Percentiles rank a stretch among this genome's conserved stretches.
These are phyloP conservation scores for Crenichthys baileyi DNA, from an alignment of 2,797 vertebrate species.

Conservation along the genomic window DNA sequence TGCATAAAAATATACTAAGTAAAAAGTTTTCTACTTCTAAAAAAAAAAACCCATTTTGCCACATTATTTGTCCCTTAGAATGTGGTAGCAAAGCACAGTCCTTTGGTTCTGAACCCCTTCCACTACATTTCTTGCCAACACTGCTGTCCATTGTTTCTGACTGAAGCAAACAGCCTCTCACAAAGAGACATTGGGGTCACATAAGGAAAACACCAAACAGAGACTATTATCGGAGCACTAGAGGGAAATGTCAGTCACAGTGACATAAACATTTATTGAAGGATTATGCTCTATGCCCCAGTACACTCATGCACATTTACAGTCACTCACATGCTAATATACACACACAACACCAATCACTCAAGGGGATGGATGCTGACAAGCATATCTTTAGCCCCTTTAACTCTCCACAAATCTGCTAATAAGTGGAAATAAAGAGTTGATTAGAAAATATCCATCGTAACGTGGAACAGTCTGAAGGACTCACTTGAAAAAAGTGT, in stretches of 20 bases:
- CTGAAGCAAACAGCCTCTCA: conserved; percentile 12
- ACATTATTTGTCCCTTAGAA: neutral
- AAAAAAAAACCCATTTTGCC: neutral
- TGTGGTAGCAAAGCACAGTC: neutral
- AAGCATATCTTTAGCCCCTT: conserved; percentile 62
- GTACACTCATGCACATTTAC: conserved; percentile 38
- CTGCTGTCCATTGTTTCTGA: conserved; percentile 12
- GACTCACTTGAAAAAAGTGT: conserved; percentile 38
- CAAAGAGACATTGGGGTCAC: conserved; percentile 24
- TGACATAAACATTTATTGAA: conserved; percentile 41
- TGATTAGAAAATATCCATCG: conserved; percentile 63
- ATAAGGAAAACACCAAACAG: conserved; percentile 33
- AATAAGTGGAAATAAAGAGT: conserved; percentile 67
- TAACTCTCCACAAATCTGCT: conserved; percentile 59
- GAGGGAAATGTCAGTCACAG: conserved; percentile 35
- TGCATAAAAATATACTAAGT: conserved; percentile 7
- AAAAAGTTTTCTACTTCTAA: neutral
- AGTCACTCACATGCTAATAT: conserved; percentile 29
- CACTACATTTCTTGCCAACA: neutral
- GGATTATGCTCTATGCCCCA: conserved; percentile 51
- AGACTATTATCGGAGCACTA: conserved; percentile 42
- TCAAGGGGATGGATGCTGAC: conserved; percentile 69
- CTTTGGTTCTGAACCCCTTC: conserved; percentile 3
- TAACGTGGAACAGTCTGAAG: conserved; percentile 48
- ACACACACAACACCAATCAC: conserved; percentile 46